phyloP scores from a whole-genome alignment of 2,797 vertebrate species.

The Menidia menidia region DNA sequence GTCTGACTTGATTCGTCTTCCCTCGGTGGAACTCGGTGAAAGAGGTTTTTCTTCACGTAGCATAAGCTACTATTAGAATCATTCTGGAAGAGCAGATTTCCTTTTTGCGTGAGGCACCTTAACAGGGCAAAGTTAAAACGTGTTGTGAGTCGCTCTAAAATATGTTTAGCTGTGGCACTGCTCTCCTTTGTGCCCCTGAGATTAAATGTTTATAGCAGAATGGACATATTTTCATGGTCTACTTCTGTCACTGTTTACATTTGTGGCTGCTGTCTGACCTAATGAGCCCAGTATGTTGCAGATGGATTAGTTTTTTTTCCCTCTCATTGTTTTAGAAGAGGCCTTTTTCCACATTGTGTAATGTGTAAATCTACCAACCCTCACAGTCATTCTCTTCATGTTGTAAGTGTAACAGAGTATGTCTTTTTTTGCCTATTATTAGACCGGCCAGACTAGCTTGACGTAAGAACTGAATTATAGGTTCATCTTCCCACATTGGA shows the following conservation, averaged over 20 bases:
- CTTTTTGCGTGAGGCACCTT: slow-evolving; percentile 5
- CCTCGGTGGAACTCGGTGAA: background rate
- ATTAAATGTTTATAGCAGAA: slow-evolving; percentile 62
- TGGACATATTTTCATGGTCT: slow-evolving; percentile 41
- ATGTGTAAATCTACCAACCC: slow-evolving; percentile 1
- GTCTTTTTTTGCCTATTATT: slow-evolving; percentile 43
- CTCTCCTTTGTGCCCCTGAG: slow-evolving; percentile 47
- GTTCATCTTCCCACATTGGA: slow-evolving; percentile 49
- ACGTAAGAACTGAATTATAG: slow-evolving; percentile 45
- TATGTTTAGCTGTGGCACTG: slow-evolving; percentile 36
- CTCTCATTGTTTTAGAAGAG: slow-evolving; percentile 41
- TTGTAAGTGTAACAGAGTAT: slow-evolving; percentile 28
- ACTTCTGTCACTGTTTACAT: slow-evolving; percentile 51
- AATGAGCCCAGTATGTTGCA: slow-evolving; percentile 49
- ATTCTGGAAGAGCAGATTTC: slow-evolving; percentile 3
- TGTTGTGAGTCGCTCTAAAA: slow-evolving; percentile 31
- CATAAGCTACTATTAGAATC: slow-evolving; percentile 5
- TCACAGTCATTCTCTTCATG: background rate
- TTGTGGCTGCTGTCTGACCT: slow-evolving; percentile 41
- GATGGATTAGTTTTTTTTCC: slow-evolving; percentile 47
- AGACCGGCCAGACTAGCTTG: slow-evolving; percentile 36
- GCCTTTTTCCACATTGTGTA: slow-evolving; percentile 9
- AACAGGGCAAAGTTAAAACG: slow-evolving; percentile 1
- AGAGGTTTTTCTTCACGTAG: background rate
- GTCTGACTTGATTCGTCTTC: background rate